A percentile compares a stretch with the other conserved stretches of the same genome.
Conservation (phyloP, 92 coral and sea anemone species). For the Phenganax stokvisi region DNA sequence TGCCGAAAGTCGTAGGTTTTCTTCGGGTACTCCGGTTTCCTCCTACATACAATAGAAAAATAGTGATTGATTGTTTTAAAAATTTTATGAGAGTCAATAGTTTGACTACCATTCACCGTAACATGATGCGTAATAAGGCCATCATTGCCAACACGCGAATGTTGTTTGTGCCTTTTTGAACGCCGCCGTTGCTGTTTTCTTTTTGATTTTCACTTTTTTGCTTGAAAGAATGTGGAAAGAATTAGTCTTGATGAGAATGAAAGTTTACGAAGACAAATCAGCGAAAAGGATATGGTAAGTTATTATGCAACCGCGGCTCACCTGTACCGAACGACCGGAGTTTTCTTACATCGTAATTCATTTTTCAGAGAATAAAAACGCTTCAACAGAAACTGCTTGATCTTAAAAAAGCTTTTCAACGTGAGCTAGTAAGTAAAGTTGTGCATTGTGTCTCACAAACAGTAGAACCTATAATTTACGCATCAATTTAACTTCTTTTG, state of each 20-base stretch:
- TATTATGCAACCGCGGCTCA: too few relatives aligned
- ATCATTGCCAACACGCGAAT: constrained; percentile 53
- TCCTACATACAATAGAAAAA: too few relatives aligned
- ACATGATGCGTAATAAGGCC: too few relatives aligned
- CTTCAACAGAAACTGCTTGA: constrained; percentile 83
- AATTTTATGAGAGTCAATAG: too few relatives aligned
- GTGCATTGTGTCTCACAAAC: neutral
- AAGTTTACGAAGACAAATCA: constrained; percentile 34
- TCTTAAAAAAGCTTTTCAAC: constrained; percentile 94
- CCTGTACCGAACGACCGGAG: too few relatives aligned
- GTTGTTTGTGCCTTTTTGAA: too few relatives aligned
- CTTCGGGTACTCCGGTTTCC: too few relatives aligned
- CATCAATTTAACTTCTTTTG: too few relatives aligned
- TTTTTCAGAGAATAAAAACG: constrained; percentile 72
- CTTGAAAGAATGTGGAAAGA: constrained; percentile 46
- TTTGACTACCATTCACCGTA: too few relatives aligned
- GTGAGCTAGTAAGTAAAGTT: constrained; percentile 72
- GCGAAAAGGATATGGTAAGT: constrained; percentile 51
- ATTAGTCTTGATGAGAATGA: constrained; percentile 63
- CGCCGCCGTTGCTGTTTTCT: neutral
- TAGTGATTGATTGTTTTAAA: too few relatives aligned
- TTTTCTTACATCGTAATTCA: too few relatives aligned
- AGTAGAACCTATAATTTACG: neutral
- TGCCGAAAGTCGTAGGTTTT: too few relatives aligned
- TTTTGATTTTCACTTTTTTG: neutral